phyloP scores from a whole-genome alignment of 2,888 invertebrate genomes.

The Philereme transversata region DNA sequence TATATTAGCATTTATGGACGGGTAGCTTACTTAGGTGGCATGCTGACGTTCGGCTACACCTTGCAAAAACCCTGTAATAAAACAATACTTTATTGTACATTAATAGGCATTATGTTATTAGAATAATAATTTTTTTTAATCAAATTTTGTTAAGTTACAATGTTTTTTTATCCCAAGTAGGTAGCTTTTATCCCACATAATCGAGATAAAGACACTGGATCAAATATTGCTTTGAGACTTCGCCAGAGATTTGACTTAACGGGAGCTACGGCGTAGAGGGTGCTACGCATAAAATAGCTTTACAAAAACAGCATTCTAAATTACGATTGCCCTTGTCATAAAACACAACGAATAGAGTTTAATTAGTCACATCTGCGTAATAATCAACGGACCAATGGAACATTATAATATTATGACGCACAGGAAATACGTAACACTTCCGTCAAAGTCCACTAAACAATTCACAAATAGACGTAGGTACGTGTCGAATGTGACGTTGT shows the following conservation, averaged over 20 bases:
- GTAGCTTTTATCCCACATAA: too few relatives aligned
- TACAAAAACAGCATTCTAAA: too few relatives aligned
- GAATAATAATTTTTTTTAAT: not conserved
- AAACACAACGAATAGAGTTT: not conserved
- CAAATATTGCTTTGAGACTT: too few relatives aligned
- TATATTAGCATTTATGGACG: conserved; percentile 39
- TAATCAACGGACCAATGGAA: conserved; percentile 4
- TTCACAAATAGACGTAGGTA: conserved; percentile 30
- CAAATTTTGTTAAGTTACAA: too few relatives aligned
- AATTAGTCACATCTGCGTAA: conserved; percentile 1
- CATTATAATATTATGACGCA: conserved; percentile 46
- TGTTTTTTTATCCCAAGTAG: too few relatives aligned
- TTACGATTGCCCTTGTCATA: not conserved
- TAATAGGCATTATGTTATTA: not conserved
- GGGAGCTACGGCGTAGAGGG: too few relatives aligned
- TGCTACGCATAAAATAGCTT: too few relatives aligned
- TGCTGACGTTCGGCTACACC: conserved; percentile 70
- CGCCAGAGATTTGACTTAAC: too few relatives aligned
- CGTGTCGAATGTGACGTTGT: conserved; percentile 25
- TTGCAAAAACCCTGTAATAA: conserved; percentile 75
- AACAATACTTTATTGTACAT: conserved; percentile 56
- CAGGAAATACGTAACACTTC: conserved; percentile 36
- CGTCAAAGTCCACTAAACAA: conserved; percentile 41
- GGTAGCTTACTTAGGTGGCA: conserved; percentile 80
- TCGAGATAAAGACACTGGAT: too few relatives aligned